Base-by-base conservation (phyloP, 2,888 invertebrate species). In the Catocala sponsa region DNA sequence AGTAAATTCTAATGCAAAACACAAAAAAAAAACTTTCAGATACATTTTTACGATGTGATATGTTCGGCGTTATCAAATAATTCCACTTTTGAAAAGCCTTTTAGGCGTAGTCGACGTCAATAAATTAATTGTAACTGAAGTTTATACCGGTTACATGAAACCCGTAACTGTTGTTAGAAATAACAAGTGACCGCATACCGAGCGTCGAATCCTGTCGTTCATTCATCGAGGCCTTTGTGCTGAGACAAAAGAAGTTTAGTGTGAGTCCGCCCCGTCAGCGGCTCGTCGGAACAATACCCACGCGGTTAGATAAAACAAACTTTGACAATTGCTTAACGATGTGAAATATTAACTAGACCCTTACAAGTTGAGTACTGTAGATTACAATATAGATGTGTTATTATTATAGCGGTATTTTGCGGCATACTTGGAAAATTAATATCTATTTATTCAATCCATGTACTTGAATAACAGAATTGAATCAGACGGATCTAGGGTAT, bases 261-360 rank as follows among this genome's bases (percentile, higher is more conserved):
- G 52, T 25, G 25, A 25, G 25, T 25, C 25, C 25, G 25, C 58
- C 51, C 52, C 46, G 64, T 55, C 63, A 61, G 47, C 41, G 59
- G 68, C 53, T 62, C 61, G 42, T 46, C 44, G 53, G 15, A 60
- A 73, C 67, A 75, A 72, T 72, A 70, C 42, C 50, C 65, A 68
- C 66, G 62, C 43, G 61, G 54, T 56, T 55, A 68, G 68, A 79
- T 74, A 72, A 63, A 72, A 70, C 66, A 73, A 78, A 72, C 69
- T 69, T 70, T 69, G 56, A 67, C 61, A 72, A 74, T 76, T 70
- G 70, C 54, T 63, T 67, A 70, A 70, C 69, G 68, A 76, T 46
- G 65, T 70, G 72, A 66, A 74, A 72, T 74, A 78, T 74, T 65
- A 74, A 78, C 76, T 74, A 65, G 76, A 54, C 60, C 64, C 64